phyloP scores from a whole-genome alignment of 2,888 invertebrate genomes.

The Mesochorus sp. region DNA sequence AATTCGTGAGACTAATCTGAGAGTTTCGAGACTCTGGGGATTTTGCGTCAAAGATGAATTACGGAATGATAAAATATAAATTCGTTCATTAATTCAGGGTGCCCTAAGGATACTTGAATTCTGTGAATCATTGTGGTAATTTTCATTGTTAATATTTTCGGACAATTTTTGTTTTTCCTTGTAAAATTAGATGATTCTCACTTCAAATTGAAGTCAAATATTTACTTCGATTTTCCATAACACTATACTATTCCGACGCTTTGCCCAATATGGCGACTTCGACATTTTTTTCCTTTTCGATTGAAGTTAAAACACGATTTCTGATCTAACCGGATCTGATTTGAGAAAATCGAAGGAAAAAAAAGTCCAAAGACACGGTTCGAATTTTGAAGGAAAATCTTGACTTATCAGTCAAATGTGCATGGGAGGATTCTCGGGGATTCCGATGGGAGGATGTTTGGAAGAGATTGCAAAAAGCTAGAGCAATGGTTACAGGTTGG shows the following conservation, averaged over 20 bases:
- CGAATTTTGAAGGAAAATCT: constrained; percentile 18
- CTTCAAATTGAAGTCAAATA: too few relatives aligned
- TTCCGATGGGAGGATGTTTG: constrained; percentile 26
- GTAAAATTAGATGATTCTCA: too few relatives aligned
- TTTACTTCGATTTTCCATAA: too few relatives aligned
- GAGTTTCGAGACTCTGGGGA: background rate
- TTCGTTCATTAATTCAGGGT: too few relatives aligned
- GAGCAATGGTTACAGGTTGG: constrained; percentile 59
- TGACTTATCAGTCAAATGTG: background rate
- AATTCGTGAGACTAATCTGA: constrained; percentile 6
- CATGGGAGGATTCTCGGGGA: constrained; percentile 10
- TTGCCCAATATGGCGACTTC: background rate
- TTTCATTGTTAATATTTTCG: too few relatives aligned
- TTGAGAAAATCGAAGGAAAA: background rate
- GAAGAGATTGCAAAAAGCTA: constrained; percentile 29
- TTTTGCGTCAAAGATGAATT: background rate
- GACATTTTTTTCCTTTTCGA: too few relatives aligned
- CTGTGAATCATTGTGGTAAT: too few relatives aligned
- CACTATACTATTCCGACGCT: too few relatives aligned
- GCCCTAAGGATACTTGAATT: too few relatives aligned
- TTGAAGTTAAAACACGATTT: background rate
- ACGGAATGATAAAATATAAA: background rate
- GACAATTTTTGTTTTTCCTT: too few relatives aligned
- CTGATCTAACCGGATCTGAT: background rate
- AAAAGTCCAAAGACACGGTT: background rate